Base-by-base conservation (phyloP, 2,888 invertebrate genomes). In the Molorchus minor region DNA sequence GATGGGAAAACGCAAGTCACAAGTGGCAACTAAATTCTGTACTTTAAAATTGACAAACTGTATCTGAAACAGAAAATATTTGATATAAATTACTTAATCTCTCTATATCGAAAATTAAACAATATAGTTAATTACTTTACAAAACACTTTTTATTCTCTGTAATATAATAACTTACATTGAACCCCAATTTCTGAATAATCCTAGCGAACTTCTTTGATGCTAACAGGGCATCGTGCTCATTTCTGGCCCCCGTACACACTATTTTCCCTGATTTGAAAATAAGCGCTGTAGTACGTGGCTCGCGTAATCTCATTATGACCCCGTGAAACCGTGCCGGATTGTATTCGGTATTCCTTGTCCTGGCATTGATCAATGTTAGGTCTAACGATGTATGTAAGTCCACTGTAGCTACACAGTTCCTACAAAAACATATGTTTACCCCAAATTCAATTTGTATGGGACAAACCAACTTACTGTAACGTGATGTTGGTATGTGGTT, bases 1-100 rank as follows among this genome's bases (percentile, higher is more conserved):
- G 59, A 93, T 93, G 1, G 93, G 92, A 80, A 94, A 93, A 72
- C 91, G 91, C 0, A 94, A 92, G 76, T 93, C 93, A 81, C 92
- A 93, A 72, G 91, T 92, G 10, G 92, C 93, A 4, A 94, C 92
- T 90, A 93, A 92, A 77, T 93, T 93, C 59, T 92, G 92, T 62
- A 93, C 90, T 80, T 91, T 91, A 77, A 93, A 92, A 73, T 91
- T 47, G 12, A 19, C 41, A 43, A 54, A 54, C 21, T 49, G 12
- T 12, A 58, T 33, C 33, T 44, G 21, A 13, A 57, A 55, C 10
- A 40, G 33, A 56, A 54, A 19, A 33, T 3, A 33, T n/a, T n/a
- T n/a, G n/a, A n/a, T n/a, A n/a, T n/a, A n/a, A n/a, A n/a, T n/a
- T n/a, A n/a, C n/a, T n/a, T n/a, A n/a, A n/a, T n/a, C n/a, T n/a